Conservation (phyloP, 2,113 vertebrate genomes). For the Erythrolamprus reginae region DNA sequence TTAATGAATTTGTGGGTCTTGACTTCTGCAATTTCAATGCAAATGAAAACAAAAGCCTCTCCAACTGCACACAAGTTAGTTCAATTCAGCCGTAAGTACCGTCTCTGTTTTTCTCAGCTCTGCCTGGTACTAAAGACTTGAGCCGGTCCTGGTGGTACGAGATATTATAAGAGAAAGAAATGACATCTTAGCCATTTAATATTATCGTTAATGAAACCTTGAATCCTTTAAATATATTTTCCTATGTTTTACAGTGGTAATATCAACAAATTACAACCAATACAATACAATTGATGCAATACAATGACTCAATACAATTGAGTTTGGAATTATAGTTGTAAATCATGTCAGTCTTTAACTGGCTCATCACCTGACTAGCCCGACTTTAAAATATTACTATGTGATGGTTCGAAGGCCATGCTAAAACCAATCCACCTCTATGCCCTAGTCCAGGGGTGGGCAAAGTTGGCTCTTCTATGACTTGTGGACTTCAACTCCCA, state of each 20-base stretch:
- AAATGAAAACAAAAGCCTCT: rapidly evolving
- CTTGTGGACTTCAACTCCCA: no score
- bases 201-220: not conserved
- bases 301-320: no score
- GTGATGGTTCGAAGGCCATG: not conserved
- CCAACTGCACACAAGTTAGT: not conserved
- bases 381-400: not conserved
- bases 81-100: conserved; percentile 48
- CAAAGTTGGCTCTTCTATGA: no score
- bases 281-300: no score
- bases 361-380: not conserved
- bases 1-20: conserved; percentile 78
- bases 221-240: no score
- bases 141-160: not conserved
- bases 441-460: no score
- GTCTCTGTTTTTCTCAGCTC: not conserved
- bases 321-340: not conserved
- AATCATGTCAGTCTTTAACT: not conserved
- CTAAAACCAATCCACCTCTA: not conserved
- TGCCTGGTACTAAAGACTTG: not conserved
- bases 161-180: not conserved
- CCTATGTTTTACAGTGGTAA: no score
- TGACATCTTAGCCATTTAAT: not conserved
- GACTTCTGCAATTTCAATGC: conserved; percentile 61
- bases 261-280: no score